Base-by-base conservation (phyloP, 1,140 invertebrate genomes). In the Drosophila sp. region DNA sequence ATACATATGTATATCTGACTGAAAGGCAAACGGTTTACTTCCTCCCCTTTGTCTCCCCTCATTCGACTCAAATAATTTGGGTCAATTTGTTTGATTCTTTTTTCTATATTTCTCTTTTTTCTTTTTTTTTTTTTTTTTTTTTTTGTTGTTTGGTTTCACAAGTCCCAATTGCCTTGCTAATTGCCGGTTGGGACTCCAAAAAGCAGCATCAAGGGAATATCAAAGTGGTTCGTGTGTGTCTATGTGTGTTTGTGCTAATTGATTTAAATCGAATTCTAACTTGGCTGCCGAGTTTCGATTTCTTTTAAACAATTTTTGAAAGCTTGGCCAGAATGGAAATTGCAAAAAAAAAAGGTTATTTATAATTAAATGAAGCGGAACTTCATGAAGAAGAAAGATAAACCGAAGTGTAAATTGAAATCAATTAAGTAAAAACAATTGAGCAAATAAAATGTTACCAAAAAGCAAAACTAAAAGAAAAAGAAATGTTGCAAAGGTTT, bases 211-310 rank as follows among this genome's bases (percentile, higher is more conserved):
- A 60, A 10, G 58, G 70, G 72, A 17, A 70, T n/a, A 40, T 30
- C 33, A 71, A 63, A 66, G 54, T 56, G 70, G 60, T 78, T 6
- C 3, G 44, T 50, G 25, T 27, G 3, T 47, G n/a, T 23, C 17
- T 47, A 6, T 23, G 5, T n/a, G 11, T 47, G 44, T 23, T 47
- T 27, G 41, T 82, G 82, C 71, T 86, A 86, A 86, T 86, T 86
- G 69, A 70, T 68, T 83, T 55, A 68, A 79, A 72, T 79, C 64
- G 61, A 79, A 56, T 70, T 66, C 66, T 58, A 76, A 72, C 67
- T 62, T 60, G 72, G 44, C 23, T 79, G 69, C 66, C 57, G 60
- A 82, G 66, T 86, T 82, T 79, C 72, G 70, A 68, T 83, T 85
- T 80, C 73, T 71, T 74, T 77, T 54, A 70, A 54, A 23, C 29